Conservation (phyloP, 1,140 invertebrate genomes). For the Nebria ingens region DNA sequence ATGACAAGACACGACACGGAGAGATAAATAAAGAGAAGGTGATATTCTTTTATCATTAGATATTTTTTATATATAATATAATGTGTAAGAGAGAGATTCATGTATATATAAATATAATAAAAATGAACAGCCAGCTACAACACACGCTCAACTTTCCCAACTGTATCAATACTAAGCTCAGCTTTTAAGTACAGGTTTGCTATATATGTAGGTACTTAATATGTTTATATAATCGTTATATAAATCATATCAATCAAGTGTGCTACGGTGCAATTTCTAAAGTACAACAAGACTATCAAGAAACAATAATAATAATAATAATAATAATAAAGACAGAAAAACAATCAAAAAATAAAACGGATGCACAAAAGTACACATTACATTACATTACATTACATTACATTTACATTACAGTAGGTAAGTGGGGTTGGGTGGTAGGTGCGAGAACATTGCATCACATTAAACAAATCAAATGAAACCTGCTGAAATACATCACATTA, state of each 20-base stretch:
- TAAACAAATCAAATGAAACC: too few relatives aligned
- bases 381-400: slow-evolving; percentile 1
- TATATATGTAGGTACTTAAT: too few relatives aligned
- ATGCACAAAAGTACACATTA: slow-evolving; percentile 5
- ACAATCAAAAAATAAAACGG: background rate
- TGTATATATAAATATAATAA: background rate
- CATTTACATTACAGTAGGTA: background rate
- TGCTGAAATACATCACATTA: background rate
- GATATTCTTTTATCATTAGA: too few relatives aligned
- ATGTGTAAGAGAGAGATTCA: too few relatives aligned
- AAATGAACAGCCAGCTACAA: background rate
- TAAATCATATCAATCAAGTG: background rate
- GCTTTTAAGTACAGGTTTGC: slow-evolving; percentile 28
- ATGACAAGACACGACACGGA: background rate
- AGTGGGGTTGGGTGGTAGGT: too few relatives aligned
- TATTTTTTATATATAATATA: too few relatives aligned
- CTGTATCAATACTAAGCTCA: slow-evolving; percentile 26
- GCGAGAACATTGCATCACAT: background rate
- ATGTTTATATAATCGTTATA: too few relatives aligned
- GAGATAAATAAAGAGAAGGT: background rate
- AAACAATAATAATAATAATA: background rate
- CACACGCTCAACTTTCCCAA: background rate
- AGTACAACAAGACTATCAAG: too few relatives aligned
- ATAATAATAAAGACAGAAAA: background rate
- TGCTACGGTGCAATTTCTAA: background rate